These are phyloP conservation scores for Gyrodactylus salaris DNA, from an alignment of 1,140 invertebrate genomes.

Conservation along the genomic window DNA sequence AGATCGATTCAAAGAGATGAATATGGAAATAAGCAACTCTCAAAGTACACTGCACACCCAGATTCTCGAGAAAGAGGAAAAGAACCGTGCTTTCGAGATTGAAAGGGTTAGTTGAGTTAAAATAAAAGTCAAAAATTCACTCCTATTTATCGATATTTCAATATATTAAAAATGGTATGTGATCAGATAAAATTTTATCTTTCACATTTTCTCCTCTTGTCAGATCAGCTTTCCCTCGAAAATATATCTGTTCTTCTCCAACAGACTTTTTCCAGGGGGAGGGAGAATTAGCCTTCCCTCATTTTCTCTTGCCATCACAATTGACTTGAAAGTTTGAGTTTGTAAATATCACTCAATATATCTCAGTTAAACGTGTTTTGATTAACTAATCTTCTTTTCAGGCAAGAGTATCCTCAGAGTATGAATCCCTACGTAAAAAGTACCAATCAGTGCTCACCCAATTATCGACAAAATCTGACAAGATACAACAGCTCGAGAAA, in stretches of 20 bases:
- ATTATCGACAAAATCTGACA: background rate
- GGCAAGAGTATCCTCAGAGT: background rate
- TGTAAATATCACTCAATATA: background rate
- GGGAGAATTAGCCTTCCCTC: too few relatives aligned
- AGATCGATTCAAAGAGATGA: background rate
- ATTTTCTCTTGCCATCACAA: background rate
- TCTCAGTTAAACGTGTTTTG: background rate
- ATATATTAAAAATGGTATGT: too few relatives aligned
- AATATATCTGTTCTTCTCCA: too few relatives aligned
- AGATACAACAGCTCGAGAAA: background rate
- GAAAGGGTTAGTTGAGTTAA: background rate
- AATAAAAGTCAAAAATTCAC: too few relatives aligned
- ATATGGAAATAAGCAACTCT: background rate
- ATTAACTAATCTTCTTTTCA: background rate
- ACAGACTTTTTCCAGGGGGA: too few relatives aligned
- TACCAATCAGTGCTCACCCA: constrained; percentile 1
- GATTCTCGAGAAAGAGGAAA: background rate
- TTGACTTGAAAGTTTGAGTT: background rate
- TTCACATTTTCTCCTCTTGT: too few relatives aligned
- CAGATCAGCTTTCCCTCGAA: too few relatives aligned
- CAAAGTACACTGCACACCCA: background rate
- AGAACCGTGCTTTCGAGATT: background rate
- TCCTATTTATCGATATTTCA: too few relatives aligned
- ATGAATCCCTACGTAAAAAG: constrained; percentile 1
- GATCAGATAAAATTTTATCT: too few relatives aligned